Evolutionary conservation across 2,113 vertebrate species (phyloP), one percentile per base, ranked within the genome.

Genomic region (Nibea coibor): DNA sequence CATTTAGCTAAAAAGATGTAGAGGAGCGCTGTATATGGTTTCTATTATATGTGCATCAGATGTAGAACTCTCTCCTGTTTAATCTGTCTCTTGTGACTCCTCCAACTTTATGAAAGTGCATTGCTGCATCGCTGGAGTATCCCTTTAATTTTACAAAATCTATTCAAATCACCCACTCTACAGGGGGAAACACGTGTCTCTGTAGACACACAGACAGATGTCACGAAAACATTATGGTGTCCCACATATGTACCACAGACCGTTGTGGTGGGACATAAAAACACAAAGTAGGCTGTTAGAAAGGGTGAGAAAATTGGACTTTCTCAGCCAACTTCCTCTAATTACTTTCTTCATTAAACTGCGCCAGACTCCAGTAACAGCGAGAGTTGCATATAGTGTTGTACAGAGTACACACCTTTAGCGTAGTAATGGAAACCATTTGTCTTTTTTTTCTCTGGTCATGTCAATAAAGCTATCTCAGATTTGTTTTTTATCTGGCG

Each of bases 261-360:
- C 81, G 65, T 51, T 73, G 81, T 81, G 81, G 84, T 68, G 65
- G 56, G 57, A 71, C 75, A 82, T 80, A 54, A 85, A 87, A 85
- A 83, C 75, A 77, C 80, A 74, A 80, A 79, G 58, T 51, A 69
- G 71, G 63, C 72, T 70, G 10, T 54, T 58, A 75, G 59, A 69
- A 12, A 47, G 57, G 48, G 71, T 86, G 65, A 81, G 78, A 80
- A 72, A 87, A 82, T 68, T 64, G n/a, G 43, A 79, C 61, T 54
- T 76, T 72, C 50, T 87, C 51, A 42, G 31, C 63, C 42, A 1
- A 70, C 69, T 72, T 81, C 61, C 75, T 76, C 64, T 75, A 81
- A 84, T 89, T 80, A 82, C 67, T 68, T 72, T 65, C 75, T 56
- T 62, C 53, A 72, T 86, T 73, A 81, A 83, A 85, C 7, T 51